These are phyloP conservation scores for Macrotus californicus DNA, from an alignment of 2,113 vertebrate species.

Conservation along the genomic window DNA sequence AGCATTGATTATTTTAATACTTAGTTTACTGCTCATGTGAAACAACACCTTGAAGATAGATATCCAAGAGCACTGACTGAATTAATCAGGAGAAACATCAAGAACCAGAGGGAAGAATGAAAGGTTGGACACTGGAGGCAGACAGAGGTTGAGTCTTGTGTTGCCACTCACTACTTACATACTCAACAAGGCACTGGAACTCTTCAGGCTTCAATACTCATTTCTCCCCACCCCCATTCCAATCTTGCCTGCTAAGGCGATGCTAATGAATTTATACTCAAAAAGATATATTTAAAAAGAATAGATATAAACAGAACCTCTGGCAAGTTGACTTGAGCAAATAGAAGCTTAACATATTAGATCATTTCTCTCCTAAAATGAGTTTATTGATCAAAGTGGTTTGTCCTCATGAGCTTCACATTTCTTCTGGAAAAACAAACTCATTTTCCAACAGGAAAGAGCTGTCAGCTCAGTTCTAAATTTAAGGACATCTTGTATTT, in stretches of 20 bases:
- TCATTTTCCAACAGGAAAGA: constrained; percentile 55
- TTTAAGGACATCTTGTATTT: neutral
- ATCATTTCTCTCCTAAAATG: constrained; percentile 50
- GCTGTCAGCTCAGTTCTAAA: neutral
- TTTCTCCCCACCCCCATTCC: no score
- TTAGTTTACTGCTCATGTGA: constrained; percentile 52
- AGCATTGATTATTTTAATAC: constrained; percentile 46
- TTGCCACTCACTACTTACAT: neutral
- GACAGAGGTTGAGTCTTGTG: neutral
- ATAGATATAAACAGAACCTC: neutral
- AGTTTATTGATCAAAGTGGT: constrained; percentile 65
- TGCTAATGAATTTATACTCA: neutral
- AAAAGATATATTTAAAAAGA: neutral
- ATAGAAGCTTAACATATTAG: neutral
- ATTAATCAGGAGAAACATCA: constrained; percentile 62
- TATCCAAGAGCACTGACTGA: constrained; percentile 58
- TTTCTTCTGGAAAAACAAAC: constrained; percentile 67
- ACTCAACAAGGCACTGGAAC: neutral
- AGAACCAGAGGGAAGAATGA: neutral
- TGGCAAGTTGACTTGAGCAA: neutral
- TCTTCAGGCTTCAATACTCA: neutral
- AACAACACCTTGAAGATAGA: constrained; percentile 56
- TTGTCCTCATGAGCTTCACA: constrained; percentile 65
- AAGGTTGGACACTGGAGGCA: neutral
- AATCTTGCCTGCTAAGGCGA: neutral